phyloP scores from a whole-genome alignment of 2,113 vertebrate species.

The Mustela nigripes region DNA sequence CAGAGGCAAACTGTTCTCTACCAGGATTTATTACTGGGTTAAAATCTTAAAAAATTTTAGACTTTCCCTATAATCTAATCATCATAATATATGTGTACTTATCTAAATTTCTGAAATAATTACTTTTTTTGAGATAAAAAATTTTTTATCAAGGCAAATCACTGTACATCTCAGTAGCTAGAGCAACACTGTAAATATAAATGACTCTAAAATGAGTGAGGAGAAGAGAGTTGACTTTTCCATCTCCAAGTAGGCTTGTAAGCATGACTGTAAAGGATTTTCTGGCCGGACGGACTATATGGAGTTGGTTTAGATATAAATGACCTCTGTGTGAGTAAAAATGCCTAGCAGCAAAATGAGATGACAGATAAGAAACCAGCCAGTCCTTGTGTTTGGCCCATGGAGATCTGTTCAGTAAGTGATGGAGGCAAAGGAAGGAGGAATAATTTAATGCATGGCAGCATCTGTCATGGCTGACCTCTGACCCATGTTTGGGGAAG shows the following conservation, averaged over 20 bases:
- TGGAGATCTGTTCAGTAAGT: slow-evolving; percentile 80
- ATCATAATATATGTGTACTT: not conserved
- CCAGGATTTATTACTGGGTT: not conserved
- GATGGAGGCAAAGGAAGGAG: slow-evolving; percentile 82
- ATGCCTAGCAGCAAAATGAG: slow-evolving; percentile 25
- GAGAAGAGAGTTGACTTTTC: not conserved
- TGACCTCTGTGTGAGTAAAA: not conserved
- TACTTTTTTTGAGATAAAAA: not conserved
- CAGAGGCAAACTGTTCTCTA: not conserved
- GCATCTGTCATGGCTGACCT: slow-evolving; percentile 90
- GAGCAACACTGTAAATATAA: slow-evolving; percentile 47
- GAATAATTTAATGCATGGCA: slow-evolving; percentile 94
- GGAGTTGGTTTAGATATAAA: not conserved
- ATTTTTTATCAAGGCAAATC: slow-evolving; percentile 55
- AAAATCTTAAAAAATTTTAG: not conserved
- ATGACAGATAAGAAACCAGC: not conserved
- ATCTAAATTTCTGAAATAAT: not conserved
- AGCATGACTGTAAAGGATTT: not conserved
- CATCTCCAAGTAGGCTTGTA: not conserved
- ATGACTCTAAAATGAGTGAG: not conserved
- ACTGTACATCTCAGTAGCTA: not conserved
- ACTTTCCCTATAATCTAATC: not conserved
- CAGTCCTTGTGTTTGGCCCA: slow-evolving; percentile 48
- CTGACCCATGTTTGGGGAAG: slow-evolving; percentile 93
- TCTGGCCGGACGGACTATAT: not conserved